These are phyloP conservation scores for Otolemur crassicaudatus DNA, from an alignment of 2,797 vertebrate genomes.

Conservation along the genomic window DNA sequence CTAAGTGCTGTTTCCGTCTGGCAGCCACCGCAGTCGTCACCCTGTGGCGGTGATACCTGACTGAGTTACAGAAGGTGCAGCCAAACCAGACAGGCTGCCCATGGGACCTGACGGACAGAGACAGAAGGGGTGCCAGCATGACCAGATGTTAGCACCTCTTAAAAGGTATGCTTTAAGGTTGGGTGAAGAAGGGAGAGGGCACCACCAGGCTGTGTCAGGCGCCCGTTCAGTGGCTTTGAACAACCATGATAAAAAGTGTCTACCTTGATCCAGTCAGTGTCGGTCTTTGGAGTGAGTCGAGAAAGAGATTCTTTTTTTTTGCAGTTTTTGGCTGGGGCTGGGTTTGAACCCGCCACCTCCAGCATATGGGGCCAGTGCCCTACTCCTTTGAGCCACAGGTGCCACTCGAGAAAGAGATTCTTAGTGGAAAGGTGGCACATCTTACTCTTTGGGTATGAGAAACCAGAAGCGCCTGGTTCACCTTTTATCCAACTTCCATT, in stretches of 20 bases:
- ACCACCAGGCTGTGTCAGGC: background rate
- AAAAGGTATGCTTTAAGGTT: background rate
- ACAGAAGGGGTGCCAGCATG: accelerated
- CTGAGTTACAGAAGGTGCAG: background rate
- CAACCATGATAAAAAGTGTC: background rate
- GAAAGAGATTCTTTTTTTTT: background rate
- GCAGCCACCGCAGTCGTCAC: accelerated
- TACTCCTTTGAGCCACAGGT: too few relatives aligned
- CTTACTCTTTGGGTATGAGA: background rate
- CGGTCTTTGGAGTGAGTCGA: background rate
- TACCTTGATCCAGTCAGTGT: background rate
- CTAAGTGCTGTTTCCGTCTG: background rate
- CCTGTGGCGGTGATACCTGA: accelerated
- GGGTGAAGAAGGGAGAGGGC: background rate
- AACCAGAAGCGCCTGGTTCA: background rate
- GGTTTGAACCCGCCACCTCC: too few relatives aligned
- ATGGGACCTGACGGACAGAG: background rate
- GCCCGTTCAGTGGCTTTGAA: background rate
- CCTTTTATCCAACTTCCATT: background rate
- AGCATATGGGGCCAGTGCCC: too few relatives aligned
- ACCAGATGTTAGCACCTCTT: background rate
- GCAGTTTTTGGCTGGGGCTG: too few relatives aligned
- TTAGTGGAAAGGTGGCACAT: background rate
- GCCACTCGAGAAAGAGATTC: too few relatives aligned
- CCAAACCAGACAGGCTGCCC: background rate